Evolutionary conservation across 2,113 vertebrate genomes (phyloP).

Genomic region (Colius striatus): DNA sequence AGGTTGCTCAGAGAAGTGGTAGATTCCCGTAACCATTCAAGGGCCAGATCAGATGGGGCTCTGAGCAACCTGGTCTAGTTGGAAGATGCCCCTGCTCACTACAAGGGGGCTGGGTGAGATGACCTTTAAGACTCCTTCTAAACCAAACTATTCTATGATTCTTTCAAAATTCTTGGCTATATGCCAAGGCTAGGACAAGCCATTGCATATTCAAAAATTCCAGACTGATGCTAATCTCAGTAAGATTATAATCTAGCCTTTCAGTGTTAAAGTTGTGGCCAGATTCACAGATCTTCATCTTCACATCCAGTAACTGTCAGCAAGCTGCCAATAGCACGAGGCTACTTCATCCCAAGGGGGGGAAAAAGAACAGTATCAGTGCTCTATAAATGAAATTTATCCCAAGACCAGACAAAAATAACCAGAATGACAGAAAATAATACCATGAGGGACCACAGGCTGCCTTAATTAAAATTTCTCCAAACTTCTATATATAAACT

Average conservation of each 20-base stretch:
- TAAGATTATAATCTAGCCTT: background rate
- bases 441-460: background rate
- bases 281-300: background rate
- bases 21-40: background rate
- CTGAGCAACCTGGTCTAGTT: background rate
- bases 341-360: background rate
- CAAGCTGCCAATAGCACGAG: background rate
- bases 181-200: background rate
- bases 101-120: background rate
- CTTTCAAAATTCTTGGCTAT: background rate
- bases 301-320: background rate
- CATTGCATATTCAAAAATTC: background rate
- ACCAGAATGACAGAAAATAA: background rate
- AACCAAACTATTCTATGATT: background rate
- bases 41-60: accelerated
- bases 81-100: background rate
- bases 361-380: background rate
- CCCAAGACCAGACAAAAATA: slow-evolving; percentile 3
- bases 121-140: background rate
- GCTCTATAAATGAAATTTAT: background rate
- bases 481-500: background rate
- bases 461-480: slow-evolving; percentile 26
- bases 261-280: background rate
- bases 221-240: background rate
- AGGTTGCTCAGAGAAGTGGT: background rate